Evolutionary conservation across 2,888 invertebrate species (phyloP).

Genomic region (Latrodectus elegans): DNA sequence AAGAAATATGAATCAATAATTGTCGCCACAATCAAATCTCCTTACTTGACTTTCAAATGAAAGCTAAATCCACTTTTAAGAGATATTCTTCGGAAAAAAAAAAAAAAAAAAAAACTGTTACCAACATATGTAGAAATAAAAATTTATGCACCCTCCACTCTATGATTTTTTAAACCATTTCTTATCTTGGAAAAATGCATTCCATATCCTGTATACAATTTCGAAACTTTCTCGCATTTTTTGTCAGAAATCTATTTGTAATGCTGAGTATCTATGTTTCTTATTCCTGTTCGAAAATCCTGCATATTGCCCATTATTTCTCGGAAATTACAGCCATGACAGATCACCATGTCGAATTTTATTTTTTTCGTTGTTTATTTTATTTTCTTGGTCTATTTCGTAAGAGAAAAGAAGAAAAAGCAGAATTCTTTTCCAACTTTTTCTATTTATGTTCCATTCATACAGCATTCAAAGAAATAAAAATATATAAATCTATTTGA

Average conservation of each 20-base stretch:
- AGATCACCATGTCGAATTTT: background rate
- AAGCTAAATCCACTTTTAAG: too few relatives aligned
- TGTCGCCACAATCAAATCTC: too few relatives aligned
- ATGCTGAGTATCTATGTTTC: background rate
- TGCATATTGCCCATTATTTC: background rate
- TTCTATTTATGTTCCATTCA: conserved; percentile 24
- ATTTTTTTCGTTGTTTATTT: background rate
- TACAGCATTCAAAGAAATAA: background rate
- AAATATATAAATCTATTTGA: conserved; percentile 17
- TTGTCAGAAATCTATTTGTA: background rate
- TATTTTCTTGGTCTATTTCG: background rate
- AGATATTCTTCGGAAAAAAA: too few relatives aligned
- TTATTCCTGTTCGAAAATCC: background rate
- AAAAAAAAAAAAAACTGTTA: too few relatives aligned
- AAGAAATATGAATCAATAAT: too few relatives aligned
- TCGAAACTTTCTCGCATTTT: background rate
- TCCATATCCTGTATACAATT: background rate
- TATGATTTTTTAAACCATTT: too few relatives aligned
- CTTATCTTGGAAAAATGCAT: too few relatives aligned
- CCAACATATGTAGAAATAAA: too few relatives aligned
- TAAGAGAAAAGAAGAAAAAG: conserved; percentile 5
- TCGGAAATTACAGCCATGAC: background rate
- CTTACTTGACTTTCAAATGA: too few relatives aligned
- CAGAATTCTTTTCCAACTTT: conserved; percentile 38
- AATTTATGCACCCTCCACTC: too few relatives aligned